A percentile compares a stretch with the other conserved stretches of the same genome.
phyloP scores from a whole-genome alignment of 2,888 invertebrate genomes.

The Catocala nupta region DNA sequence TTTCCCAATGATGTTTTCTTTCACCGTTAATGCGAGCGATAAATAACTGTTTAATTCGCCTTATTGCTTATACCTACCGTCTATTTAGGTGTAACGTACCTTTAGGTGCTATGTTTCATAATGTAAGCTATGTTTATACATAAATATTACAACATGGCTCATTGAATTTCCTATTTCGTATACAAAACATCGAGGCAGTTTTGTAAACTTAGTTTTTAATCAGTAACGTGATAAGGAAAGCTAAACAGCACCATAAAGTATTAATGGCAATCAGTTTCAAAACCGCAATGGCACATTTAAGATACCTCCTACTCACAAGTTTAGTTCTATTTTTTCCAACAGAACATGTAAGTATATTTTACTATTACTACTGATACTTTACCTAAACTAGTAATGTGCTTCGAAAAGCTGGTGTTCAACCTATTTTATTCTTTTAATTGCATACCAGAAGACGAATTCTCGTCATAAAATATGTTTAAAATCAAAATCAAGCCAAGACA shows the following conservation, averaged over 20 bases:
- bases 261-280: slow-evolving; percentile 21
- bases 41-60: too few relatives aligned
- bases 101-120: neutral
- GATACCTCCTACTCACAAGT: slow-evolving; percentile 29
- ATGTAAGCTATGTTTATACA: neutral
- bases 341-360: slow-evolving; percentile 41
- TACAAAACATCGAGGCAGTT: slow-evolving; percentile 36
- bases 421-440: too few relatives aligned
- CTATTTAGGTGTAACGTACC: too few relatives aligned
- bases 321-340: slow-evolving; percentile 34
- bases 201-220: slow-evolving; percentile 32
- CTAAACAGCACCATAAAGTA: slow-evolving; percentile 12
- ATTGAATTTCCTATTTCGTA: slow-evolving; percentile 41
- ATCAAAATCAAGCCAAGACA: too few relatives aligned
- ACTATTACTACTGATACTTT: too few relatives aligned
- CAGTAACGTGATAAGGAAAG: slow-evolving; percentile 24
- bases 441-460: too few relatives aligned
- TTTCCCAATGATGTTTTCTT: too few relatives aligned
- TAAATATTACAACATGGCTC: slow-evolving; percentile 25
- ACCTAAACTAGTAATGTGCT: too few relatives aligned
- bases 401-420: too few relatives aligned
- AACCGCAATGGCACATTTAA: slow-evolving; percentile 40
- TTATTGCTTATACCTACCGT: too few relatives aligned
- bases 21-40: too few relatives aligned
- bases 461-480: too few relatives aligned